Evolutionary conservation across 2,797 vertebrate species (phyloP).

Genomic region (Hylomyscus alleni): DNA sequence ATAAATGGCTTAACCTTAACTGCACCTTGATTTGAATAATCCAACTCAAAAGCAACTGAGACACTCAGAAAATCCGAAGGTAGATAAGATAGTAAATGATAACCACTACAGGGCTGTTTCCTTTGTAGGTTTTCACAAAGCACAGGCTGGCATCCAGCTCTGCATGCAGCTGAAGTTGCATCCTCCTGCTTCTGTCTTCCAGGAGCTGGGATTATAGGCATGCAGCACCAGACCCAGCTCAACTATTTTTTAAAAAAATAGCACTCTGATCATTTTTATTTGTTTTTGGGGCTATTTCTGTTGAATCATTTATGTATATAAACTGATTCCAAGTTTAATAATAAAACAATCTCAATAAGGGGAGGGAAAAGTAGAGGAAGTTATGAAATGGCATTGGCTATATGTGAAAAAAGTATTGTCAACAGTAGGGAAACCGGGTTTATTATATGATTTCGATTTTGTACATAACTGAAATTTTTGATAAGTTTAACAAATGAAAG

Average conservation of each 20-base stretch:
- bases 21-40: constrained; percentile 27
- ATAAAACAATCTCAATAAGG: neutral
- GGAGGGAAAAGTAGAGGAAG: neutral
- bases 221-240: neutral
- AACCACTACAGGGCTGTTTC: neutral
- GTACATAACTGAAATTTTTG: constrained; percentile 40
- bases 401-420: constrained; percentile 14
- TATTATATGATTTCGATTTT: neutral
- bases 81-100: neutral
- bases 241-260: neutral
- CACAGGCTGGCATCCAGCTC: neutral
- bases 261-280: neutral
- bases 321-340: constrained; percentile 33
- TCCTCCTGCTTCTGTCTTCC: too few relatives aligned
- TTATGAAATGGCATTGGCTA: constrained; percentile 2
- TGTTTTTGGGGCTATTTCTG: neutral
- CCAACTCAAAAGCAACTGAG: constrained; percentile 28
- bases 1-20: neutral
- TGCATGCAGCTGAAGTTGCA: neutral
- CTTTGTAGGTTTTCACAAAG: neutral
- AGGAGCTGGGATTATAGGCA: neutral
- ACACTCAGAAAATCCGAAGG: neutral
- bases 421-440: neutral
- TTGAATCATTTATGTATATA: neutral
- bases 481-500: constrained; percentile 33